A percentile compares a stretch with the other conserved stretches of the same genome.
Evolutionary conservation across 2,113 vertebrate genomes (phyloP).

Genomic region (Tachycineta bicolor): DNA sequence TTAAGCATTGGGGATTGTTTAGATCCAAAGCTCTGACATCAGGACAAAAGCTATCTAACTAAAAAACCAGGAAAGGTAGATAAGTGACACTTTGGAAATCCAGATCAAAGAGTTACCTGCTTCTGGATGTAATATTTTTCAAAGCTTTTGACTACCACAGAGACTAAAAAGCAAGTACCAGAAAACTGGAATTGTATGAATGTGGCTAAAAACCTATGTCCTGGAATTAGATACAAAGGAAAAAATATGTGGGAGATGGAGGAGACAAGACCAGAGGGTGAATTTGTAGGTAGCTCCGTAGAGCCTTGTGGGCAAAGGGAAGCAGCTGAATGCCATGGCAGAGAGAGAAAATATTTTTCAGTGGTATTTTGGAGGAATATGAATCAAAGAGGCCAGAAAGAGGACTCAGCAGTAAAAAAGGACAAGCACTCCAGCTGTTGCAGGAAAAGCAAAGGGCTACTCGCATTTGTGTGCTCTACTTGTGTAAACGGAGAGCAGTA

Average conservation of each 20-base stretch:
- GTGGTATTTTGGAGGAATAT: not conserved
- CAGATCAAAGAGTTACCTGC: not conserved
- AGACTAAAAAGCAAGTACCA: not conserved
- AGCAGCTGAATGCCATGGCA: not conserved
- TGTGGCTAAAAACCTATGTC: not conserved
- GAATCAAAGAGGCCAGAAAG: conserved; percentile 8
- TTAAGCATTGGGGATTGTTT: not conserved
- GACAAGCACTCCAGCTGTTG: not conserved
- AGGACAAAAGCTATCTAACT: not conserved
- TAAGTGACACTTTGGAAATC: not conserved
- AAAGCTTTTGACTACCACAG: not conserved
- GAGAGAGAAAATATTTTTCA: not conserved
- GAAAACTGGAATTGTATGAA: not conserved
- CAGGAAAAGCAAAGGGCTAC: not conserved
- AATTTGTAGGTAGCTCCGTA: not conserved
- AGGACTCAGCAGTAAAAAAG: conserved; percentile 4
- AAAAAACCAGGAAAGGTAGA: not conserved
- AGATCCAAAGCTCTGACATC: not conserved
- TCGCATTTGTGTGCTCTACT: not conserved
- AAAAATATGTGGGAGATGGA: not conserved
- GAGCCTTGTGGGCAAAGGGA: not conserved
- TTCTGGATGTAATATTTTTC: not conserved
- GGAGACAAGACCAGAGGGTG: not conserved
- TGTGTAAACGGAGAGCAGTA: not conserved
- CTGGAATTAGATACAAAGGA: not conserved